Percentiles rank a stretch among this genome's conserved stretches.
phyloP scores from a whole-genome alignment of 2,888 invertebrate species.

The Clanis bilineata region DNA sequence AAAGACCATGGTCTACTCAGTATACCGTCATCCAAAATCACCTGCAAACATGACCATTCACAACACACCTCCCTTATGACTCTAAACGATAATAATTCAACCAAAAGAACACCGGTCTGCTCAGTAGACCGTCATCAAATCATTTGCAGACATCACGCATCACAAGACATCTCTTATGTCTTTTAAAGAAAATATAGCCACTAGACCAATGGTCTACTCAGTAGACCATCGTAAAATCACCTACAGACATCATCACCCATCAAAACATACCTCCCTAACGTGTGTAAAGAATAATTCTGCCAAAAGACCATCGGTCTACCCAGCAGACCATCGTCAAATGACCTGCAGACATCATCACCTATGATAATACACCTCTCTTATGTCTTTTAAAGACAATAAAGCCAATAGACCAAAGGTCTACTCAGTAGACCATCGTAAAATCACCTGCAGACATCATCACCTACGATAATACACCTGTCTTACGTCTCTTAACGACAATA shows the following conservation, averaged over 20 bases:
- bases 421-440: background rate
- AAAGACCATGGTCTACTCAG: too few relatives aligned
- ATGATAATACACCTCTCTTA: too few relatives aligned
- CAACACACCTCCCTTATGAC: too few relatives aligned
- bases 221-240: background rate
- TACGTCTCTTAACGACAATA: background rate
- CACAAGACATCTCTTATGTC: background rate
- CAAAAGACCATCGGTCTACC: constrained; percentile 5
- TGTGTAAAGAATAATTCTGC: too few relatives aligned
- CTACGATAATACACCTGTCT: too few relatives aligned
- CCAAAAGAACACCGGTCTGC: background rate
- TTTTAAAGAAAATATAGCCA: background rate
- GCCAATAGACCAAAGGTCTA: background rate
- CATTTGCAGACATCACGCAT: background rate
- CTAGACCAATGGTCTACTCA: background rate
- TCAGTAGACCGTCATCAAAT: background rate
- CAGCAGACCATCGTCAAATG: background rate
- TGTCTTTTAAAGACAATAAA: too few relatives aligned
- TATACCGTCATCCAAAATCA: too few relatives aligned
- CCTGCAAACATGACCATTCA: too few relatives aligned
- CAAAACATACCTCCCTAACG: background rate
- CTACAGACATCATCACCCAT: too few relatives aligned
- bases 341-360: background rate
- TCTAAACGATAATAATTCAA: background rate
- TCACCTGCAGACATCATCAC: background rate